Evolutionary conservation across 2,888 invertebrate species (phyloP), one percentile per base, ranked within the genome.

Genomic region (Metalampra italica): DNA sequence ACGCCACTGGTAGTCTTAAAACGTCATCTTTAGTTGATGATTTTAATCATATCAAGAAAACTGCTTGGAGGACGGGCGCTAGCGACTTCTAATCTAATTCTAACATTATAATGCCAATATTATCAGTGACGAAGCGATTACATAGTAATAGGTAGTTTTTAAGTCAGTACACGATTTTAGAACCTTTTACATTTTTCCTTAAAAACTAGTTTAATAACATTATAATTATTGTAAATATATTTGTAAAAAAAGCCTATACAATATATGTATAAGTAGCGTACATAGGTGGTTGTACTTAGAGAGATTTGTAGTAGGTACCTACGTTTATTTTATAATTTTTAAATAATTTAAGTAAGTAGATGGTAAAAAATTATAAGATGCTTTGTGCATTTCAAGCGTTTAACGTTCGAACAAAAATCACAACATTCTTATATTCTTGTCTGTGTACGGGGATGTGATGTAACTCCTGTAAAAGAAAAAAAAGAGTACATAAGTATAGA

Each of bases 401-500:
- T 60, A 46, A 48, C 45, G 41, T 49, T 55, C 49, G 57, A 43
- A 51, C 9, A 36, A 50, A 48, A 59, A 76, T 91, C 84, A 92
- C 83, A 92, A 81, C 90, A 92, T 90, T 76, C 91, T 86, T 80
- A 92, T 87, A 71, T 92, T 92, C 77, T 91, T 92, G 82, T 92
- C 92, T 54, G 91, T 90, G 78, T 90, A 91, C 52, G 93, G 92
- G 66, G 92, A 93, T 69, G 91, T 90, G 78, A 93, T 92, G 90
- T 92, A 93, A 61, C 91, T 90, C 78, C 93, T 93, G 91, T 34
- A 90, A 91, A 66, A 68, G 60, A 66, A 57, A 66, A 54, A 56
- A 48, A 55, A 49, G 55, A n/a, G 46, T 14, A n/a, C n/a, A 44
- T 38, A 45, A 43, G 30, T 22, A 22, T 22, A n/a, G n/a, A n/a